phyloP scores from a whole-genome alignment of 2,113 vertebrate genomes.

The Leptobrachium ailaonicum region DNA sequence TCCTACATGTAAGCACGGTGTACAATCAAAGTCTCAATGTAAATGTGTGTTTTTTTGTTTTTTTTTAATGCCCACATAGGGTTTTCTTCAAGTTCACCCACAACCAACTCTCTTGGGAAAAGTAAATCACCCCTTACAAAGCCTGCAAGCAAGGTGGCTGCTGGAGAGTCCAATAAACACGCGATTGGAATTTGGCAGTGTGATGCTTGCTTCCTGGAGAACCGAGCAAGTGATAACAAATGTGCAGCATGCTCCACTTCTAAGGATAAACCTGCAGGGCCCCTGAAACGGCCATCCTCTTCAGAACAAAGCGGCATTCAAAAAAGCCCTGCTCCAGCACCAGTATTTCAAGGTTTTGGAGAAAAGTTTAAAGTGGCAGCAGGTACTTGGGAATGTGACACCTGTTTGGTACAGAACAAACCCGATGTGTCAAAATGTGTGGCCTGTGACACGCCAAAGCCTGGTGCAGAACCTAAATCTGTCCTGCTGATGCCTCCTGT shows the following conservation, averaged over 20 bases:
- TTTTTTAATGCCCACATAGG: constrained; percentile 61
- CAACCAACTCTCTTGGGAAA: constrained; percentile 62
- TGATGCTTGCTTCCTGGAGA: constrained; percentile 73
- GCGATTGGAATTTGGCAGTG: constrained; percentile 76
- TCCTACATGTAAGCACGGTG: neutral
- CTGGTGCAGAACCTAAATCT: constrained; percentile 86
- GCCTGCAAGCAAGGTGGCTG: constrained; percentile 63
- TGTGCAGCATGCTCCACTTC: constrained; percentile 76
- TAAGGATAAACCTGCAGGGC: constrained; percentile 63
- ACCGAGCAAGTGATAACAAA: constrained; percentile 75
- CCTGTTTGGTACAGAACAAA: constrained; percentile 92
- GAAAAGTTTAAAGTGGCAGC: constrained; percentile 76
- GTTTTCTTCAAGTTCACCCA: constrained; percentile 65
- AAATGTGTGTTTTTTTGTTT: neutral
- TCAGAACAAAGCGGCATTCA: constrained; percentile 56
- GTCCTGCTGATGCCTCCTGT: constrained; percentile 72
- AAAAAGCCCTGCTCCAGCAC: constrained; percentile 55
- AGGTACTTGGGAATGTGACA: constrained; percentile 93
- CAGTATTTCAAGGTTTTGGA: constrained; percentile 68
- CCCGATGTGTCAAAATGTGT: constrained; percentile 87
- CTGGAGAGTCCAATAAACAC: constrained; percentile 73
- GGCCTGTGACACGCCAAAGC: constrained; percentile 92
- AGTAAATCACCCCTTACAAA: constrained; percentile 65
- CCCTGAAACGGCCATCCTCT: constrained; percentile 55
- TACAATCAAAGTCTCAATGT: neutral